Percentiles rank a stretch among this genome's conserved stretches.
Evolutionary conservation across 2,113 vertebrate genomes (phyloP).

Genomic region (Pithys albifrons): DNA sequence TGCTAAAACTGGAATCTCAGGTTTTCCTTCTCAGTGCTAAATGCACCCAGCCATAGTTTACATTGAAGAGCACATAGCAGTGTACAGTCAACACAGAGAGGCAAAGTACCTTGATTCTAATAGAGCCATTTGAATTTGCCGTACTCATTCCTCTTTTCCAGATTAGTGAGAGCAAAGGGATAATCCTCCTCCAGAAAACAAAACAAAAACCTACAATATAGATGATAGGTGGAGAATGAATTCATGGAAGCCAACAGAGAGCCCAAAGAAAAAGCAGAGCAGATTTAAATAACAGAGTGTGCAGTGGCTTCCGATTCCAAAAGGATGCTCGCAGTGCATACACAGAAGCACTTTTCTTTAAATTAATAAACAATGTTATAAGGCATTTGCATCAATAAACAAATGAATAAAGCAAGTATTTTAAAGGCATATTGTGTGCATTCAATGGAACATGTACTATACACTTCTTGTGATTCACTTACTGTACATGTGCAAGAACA

Average conservation of each 20-base stretch:
- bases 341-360: background rate
- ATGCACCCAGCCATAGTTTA: background rate
- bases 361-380: conserved; percentile 8
- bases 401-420: background rate
- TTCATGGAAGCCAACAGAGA: background rate
- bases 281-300: conserved; percentile 42
- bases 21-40: background rate
- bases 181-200: background rate
- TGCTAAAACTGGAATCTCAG: background rate
- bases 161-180: background rate
- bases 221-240: background rate
- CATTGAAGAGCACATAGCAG: background rate
- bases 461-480: background rate
- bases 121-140: background rate
- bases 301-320: background rate
- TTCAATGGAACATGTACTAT: background rate
- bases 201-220: background rate
- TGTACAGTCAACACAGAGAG: background rate
- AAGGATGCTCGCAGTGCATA: background rate
- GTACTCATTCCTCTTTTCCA: background rate
- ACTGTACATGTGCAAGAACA: background rate
- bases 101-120: background rate
- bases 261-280: background rate
- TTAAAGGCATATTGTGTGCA: background rate
- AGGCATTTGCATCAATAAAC: conserved; percentile 36